Evolutionary conservation across 2,113 vertebrate genomes (phyloP).

Genomic region (Calypte anna): DNA sequence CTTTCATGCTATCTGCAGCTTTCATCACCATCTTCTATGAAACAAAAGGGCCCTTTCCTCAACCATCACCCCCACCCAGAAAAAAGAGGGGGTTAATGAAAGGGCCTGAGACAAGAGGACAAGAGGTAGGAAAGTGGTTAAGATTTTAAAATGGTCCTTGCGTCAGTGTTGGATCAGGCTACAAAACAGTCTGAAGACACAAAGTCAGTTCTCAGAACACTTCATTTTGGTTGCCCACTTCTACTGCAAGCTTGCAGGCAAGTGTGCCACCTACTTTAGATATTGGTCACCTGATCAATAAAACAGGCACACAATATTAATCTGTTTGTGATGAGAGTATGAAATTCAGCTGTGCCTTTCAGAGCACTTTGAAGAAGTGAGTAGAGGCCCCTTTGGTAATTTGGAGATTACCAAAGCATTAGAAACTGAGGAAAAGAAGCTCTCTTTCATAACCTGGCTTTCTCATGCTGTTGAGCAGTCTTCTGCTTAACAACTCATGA

Average conservation of each 20-base stretch:
- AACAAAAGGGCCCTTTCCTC: not conserved
- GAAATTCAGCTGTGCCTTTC: not conserved
- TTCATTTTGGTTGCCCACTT: not conserved
- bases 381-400: too few relatives aligned
- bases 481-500: not conserved
- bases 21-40: not conserved
- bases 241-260: not conserved
- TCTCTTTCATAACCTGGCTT: rapidly evolving
- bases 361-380: not conserved
- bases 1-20: not conserved
- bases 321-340: not conserved
- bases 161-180: not conserved
- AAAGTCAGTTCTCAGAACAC: not conserved
- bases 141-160: not conserved
- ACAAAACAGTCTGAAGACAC: not conserved
- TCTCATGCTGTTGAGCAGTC: not conserved
- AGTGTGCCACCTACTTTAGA: not conserved
- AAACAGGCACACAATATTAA: not conserved
- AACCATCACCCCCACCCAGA: not conserved
- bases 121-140: not conserved
- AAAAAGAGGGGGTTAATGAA: not conserved
- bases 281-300: not conserved
- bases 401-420: not conserved
- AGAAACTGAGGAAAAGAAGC: not conserved
- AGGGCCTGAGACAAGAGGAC: not conserved